Evolutionary conservation across 2,888 invertebrate genomes (phyloP).

Genomic region (Drosophila lutescens): DNA sequence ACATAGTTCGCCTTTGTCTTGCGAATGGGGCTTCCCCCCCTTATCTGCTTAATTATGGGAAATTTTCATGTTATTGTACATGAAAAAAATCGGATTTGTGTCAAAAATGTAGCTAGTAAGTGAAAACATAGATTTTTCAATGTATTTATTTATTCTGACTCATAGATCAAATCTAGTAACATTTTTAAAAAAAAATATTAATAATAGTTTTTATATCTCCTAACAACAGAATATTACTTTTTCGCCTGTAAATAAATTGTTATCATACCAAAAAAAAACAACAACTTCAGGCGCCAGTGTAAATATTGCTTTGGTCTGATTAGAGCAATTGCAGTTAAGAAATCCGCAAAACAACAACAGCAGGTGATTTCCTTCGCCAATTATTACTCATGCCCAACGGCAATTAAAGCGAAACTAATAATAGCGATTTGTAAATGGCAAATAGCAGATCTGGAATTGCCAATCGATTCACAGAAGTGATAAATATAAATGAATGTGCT

Average conservation of each 20-base stretch:
- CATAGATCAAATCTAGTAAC: too few relatives aligned
- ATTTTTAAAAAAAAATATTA: too few relatives aligned
- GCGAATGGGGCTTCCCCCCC: not conserved
- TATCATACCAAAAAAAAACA: not conserved
- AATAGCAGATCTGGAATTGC: constrained; percentile 34
- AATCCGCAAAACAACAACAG: constrained; percentile 16
- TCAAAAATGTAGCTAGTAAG: too few relatives aligned
- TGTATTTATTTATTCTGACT: too few relatives aligned
- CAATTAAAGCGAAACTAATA: constrained; percentile 62
- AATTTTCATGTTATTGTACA: not conserved
- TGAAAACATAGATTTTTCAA: too few relatives aligned
- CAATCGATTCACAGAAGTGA: constrained; percentile 41
- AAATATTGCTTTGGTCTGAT: constrained; percentile 33
- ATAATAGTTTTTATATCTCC: too few relatives aligned
- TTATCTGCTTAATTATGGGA: constrained; percentile 1
- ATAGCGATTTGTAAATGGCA: constrained; percentile 57
- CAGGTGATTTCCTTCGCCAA: constrained; percentile 50
- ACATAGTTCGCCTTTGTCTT: not conserved
- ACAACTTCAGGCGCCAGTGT: constrained; percentile 21
- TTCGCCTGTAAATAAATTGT: too few relatives aligned
- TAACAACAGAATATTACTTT: too few relatives aligned
- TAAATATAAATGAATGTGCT: constrained; percentile 22
- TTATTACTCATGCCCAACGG: constrained; percentile 59
- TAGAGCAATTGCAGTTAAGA: constrained; percentile 12
- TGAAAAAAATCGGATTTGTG: too few relatives aligned